phyloP scores from a whole-genome alignment of 2,113 vertebrate genomes.

The Proteles cristata region DNA sequence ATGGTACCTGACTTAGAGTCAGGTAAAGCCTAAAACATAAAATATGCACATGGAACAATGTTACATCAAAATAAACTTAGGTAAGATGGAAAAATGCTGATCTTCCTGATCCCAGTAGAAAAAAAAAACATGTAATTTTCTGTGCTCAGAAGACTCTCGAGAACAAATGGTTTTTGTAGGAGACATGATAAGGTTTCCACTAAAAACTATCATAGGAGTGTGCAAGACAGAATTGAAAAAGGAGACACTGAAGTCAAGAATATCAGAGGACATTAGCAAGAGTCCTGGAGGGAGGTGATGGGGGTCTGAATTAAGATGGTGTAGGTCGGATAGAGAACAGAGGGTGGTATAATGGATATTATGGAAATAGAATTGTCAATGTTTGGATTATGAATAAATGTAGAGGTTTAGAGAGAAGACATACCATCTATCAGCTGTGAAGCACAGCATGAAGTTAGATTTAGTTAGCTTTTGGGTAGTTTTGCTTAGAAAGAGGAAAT shows the following conservation, averaged over 20 bases:
- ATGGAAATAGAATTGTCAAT: background rate
- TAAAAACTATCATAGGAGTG: background rate
- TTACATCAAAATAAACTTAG: background rate
- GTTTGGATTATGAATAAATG: background rate
- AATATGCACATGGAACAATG: background rate
- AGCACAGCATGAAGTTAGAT: background rate
- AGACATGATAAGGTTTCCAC: background rate
- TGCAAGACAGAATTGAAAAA: background rate
- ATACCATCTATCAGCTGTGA: background rate
- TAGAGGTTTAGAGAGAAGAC: background rate
- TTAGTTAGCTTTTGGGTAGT: background rate
- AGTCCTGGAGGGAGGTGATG: background rate
- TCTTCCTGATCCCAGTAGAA: background rate
- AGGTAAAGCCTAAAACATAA: background rate
- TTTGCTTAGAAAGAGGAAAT: background rate
- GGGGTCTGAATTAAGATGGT: background rate
- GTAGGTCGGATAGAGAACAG: background rate
- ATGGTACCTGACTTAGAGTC: background rate
- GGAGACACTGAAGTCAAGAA: background rate
- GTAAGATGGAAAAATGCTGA: background rate
- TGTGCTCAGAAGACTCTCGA: slow-evolving; percentile 1
- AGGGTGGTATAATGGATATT: background rate
- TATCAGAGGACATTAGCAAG: background rate
- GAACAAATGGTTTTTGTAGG: background rate
- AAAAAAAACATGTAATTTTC: background rate